Conservation (phyloP, 2,888 invertebrate species). For the Melieria picta region DNA sequence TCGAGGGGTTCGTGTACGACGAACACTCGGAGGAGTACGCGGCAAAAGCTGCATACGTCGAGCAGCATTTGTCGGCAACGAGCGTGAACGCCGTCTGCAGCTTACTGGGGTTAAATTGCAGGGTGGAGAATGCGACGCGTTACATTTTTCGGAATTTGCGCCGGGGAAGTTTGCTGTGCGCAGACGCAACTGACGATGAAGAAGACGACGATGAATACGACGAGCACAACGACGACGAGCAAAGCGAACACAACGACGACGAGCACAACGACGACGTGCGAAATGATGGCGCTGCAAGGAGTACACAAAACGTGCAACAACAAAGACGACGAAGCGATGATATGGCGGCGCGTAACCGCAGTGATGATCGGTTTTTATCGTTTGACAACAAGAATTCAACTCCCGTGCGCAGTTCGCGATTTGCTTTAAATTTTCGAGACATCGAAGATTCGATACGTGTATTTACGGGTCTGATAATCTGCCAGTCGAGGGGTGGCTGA, state of each 20-base stretch:
- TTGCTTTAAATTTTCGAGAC: constrained; percentile 35
- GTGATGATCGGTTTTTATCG: too few species aligned
- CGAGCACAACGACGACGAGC: too few species aligned
- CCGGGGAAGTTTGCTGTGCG: too few species aligned
- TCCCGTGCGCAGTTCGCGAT: constrained; percentile 7
- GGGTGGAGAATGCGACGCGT: constrained; percentile 16
- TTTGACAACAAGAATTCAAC: too few species aligned
- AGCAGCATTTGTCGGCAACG: constrained; percentile 16
- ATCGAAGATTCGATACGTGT: constrained; percentile 33
- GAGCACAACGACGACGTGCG: too few species aligned
- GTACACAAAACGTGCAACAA: too few species aligned
- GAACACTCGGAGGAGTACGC: constrained; percentile 26
- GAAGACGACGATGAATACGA: not conserved
- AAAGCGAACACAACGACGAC: too few species aligned
- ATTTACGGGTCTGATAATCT: constrained; percentile 32
- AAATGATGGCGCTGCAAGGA: too few species aligned
- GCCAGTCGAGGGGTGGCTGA: constrained; percentile 23
- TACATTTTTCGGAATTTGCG: constrained; percentile 32
- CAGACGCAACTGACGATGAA: not conserved
- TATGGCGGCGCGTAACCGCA: not conserved
- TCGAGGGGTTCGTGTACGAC: constrained; percentile 34
- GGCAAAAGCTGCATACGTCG: constrained; percentile 27
- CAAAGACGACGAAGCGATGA: not conserved
- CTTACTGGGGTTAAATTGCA: constrained; percentile 25
- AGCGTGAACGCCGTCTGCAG: constrained; percentile 32